phyloP scores from a whole-genome alignment of 2,797 vertebrate genomes.

The Monodelphis domestica region DNA sequence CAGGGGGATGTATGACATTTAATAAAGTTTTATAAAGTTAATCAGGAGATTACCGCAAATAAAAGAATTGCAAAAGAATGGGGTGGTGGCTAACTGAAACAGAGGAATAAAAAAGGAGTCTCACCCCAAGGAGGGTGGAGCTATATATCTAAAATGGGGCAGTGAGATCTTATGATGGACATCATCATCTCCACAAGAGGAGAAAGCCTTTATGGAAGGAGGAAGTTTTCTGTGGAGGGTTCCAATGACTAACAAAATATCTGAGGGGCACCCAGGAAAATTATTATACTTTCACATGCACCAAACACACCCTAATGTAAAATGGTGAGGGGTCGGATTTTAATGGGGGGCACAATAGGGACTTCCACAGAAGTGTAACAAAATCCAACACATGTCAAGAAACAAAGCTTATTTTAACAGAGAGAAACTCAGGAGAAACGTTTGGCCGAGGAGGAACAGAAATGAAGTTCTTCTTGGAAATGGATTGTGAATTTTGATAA shows the following conservation, averaged over 20 bases:
- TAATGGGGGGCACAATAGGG: background rate
- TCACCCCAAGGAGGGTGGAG: background rate
- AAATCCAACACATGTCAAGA: conserved; percentile 12
- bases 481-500: conserved; percentile 49
- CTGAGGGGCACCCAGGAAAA: background rate
- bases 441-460: conserved; percentile 52
- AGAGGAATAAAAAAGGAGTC: background rate
- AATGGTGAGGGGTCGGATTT: background rate
- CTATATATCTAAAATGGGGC: background rate
- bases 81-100: background rate
- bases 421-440: conserved; percentile 49
- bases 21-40: too few relatives aligned
- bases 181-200: background rate
- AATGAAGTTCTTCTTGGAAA: conserved; percentile 57
- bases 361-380: background rate
- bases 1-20: too few relatives aligned
- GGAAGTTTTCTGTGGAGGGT: background rate
- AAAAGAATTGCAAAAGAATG: background rate
- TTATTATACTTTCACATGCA: background rate
- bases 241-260: background rate
- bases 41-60: background rate
- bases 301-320: conserved; percentile 14
- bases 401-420: conserved; percentile 37
- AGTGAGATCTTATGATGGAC: background rate
- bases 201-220: background rate